phyloP scores from a whole-genome alignment of 2,113 vertebrate species.

The Lepus timidus region DNA sequence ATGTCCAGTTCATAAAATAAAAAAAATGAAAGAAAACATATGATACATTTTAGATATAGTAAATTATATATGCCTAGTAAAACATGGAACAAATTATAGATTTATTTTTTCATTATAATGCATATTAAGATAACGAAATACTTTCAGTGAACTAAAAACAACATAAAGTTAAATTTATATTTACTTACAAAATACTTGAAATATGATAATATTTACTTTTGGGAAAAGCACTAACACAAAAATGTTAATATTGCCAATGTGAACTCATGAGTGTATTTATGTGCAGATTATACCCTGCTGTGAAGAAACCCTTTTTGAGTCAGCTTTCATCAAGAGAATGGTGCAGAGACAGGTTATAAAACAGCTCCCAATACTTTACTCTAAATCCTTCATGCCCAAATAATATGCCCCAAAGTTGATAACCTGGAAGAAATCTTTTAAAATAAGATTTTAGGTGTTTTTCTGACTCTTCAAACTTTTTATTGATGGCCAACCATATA shows the following conservation, averaged over 20 bases:
- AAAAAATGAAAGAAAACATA: too few species aligned
- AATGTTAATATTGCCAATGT: neutral
- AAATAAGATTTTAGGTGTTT: neutral
- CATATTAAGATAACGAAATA: neutral
- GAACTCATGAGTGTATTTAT: neutral
- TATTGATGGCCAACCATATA: neutral
- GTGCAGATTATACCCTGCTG: neutral
- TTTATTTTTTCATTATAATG: neutral
- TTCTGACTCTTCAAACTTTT: neutral
- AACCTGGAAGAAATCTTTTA: conserved; percentile 8
- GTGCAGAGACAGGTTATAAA: neutral
- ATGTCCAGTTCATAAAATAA: too few species aligned
- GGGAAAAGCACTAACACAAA: neutral
- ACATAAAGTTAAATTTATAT: neutral
- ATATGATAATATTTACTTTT: neutral
- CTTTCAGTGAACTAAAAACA: neutral
- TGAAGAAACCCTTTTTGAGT: neutral
- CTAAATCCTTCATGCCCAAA: neutral
- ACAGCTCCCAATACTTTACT: neutral
- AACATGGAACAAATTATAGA: too few species aligned
- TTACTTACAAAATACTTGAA: conserved; percentile 19
- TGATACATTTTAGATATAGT: too few species aligned
- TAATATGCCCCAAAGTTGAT: neutral
- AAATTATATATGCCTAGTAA: too few species aligned
- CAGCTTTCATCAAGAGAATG: neutral